Evolutionary conservation across 2,888 invertebrate genomes (phyloP).

Genomic region (Atrina japonica): DNA sequence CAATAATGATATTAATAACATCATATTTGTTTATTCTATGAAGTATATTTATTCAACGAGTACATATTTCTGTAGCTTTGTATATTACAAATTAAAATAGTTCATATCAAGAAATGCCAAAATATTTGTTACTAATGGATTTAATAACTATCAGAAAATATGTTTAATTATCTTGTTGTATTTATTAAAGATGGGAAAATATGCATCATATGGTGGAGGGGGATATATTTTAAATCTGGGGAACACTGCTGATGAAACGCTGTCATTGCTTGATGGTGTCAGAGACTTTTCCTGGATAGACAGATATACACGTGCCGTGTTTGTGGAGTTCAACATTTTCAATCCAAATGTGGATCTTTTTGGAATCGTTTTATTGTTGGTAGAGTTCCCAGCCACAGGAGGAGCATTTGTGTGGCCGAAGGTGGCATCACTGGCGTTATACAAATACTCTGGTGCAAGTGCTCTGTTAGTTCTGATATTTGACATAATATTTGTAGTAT

Average conservation of each 20-base stretch:
- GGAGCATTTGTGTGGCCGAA: constrained; percentile 54
- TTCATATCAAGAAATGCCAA: no score
- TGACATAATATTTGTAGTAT: constrained; percentile 46
- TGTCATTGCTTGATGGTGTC: constrained; percentile 51
- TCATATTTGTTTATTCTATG: no score
- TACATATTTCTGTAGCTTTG: no score
- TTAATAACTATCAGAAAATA: no score
- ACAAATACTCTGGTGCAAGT: constrained; percentile 43
- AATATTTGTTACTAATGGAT: no score
- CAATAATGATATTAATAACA: no score
- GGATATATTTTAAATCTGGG: constrained; percentile 59
- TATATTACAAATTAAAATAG: no score
- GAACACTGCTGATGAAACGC: constrained; percentile 41
- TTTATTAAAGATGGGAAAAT: constrained; percentile 50
- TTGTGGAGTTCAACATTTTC: constrained; percentile 74
- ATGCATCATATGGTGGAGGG: constrained; percentile 57
- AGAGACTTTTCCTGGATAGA: constrained; percentile 67
- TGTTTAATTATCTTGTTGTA: no score
- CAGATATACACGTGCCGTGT: constrained; percentile 67
- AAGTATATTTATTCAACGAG: no score
- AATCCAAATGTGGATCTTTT: constrained; percentile 71
- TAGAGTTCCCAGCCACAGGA: constrained; percentile 70
- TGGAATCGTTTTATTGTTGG: constrained; percentile 58
- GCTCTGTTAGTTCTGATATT: constrained; percentile 42
- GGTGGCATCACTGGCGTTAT: constrained; percentile 32